Evolutionary conservation across 53 echinoderm and acorn worm genomes (phyloP).

Genomic region (Echinometra lucunter): DNA sequence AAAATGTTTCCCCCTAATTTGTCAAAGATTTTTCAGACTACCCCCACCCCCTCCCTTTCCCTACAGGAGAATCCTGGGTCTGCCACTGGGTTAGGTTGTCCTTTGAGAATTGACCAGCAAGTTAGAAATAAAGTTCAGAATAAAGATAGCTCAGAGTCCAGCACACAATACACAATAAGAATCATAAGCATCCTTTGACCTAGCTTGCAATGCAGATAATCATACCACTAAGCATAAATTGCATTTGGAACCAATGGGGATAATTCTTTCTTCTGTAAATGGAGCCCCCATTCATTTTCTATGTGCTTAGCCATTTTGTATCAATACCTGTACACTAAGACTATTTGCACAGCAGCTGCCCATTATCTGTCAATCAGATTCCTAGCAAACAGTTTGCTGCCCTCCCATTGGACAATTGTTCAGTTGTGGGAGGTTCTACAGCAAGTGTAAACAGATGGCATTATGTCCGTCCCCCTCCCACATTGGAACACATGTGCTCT

Average conservation of each 20-base stretch:
- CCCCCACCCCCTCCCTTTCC: too few relatives aligned
- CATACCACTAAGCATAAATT: too few relatives aligned
- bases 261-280: neutral
- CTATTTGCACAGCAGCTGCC: conserved; percentile 44
- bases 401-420: conserved; percentile 32
- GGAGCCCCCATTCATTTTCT: neutral
- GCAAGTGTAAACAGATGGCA: neutral
- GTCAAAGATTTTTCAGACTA: too few relatives aligned
- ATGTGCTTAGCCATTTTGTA: neutral
- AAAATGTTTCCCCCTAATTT: too few relatives aligned
- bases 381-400: neutral
- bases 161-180: neutral
- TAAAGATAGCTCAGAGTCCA: neutral
- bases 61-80: too few relatives aligned
- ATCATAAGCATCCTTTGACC: neutral
- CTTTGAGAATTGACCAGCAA: too few relatives aligned
- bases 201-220: neutral
- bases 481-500: neutral
- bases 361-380: neutral
- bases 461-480: neutral
- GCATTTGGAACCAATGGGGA: neutral
- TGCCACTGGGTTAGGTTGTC: too few relatives aligned
- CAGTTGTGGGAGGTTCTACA: neutral
- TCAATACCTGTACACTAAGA: neutral
- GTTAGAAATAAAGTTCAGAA: neutral